Evolutionary conservation across 2,888 invertebrate genomes (phyloP), one percentile per base, ranked within the genome.

Genomic region (Chymomyza caudatula): DNA sequence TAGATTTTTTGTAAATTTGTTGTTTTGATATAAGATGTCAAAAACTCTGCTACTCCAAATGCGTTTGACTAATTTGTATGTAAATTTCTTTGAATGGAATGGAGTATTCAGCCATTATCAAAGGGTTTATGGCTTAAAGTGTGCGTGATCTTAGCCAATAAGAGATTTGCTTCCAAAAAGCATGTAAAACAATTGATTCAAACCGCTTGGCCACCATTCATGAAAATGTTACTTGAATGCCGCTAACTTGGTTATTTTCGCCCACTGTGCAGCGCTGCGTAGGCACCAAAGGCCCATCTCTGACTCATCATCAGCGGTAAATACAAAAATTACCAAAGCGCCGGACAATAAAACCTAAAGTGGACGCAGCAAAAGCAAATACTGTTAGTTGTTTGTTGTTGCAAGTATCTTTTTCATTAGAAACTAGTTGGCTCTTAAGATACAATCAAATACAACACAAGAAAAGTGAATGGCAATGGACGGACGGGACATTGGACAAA

Each of bases 381-480:
- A 22, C 13, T 59, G 51, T 17, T 17, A 5, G 44, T 17, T 15
- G 44, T 3, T 15, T 17, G 15, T 47, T 47, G 44, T 17, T 47
- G 44, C 17, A 17, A 51, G 19, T 51, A 61, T 67, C 55, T n/a
- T 25, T 55, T 37, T 51, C 20, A 53, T 1, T 47, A 47, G 59
- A 19, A 47, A 47, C 47, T 47, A 19, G 15, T 37, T 37, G 29
- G 29, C 2, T 37, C 23, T 52, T 20, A 51, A 20, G 6, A 19
- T 52, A 20, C 29, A 51, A 29, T 63, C 47, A 51, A 29, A 42
- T 17, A 11, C 37, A 51, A 37, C 8, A 37, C 44, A 43, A 73
- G 61, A 70, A 73, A 73, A 73, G 73, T 73, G 73, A 73, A 73
- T 74, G 73, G 73, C 74, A 57, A 74, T 56, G 65, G 19, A 51